Conservation (phyloP, 2,113 vertebrate species). For the Cebus imitator region DNA sequence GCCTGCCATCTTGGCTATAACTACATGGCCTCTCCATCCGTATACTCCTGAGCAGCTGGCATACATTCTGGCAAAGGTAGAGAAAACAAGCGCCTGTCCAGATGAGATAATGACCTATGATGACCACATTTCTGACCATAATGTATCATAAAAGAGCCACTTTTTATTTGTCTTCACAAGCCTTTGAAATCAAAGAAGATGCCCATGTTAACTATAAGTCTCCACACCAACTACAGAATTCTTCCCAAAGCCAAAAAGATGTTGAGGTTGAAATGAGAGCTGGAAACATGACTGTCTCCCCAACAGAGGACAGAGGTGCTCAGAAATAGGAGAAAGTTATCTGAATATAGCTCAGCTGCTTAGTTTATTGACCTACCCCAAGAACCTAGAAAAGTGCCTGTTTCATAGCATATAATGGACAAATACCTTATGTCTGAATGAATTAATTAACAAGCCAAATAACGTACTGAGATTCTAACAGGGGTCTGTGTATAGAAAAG, state of each 20-base stretch:
- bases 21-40: too few species aligned
- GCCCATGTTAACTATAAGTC: background rate
- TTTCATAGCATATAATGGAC: too few species aligned
- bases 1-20: background rate
- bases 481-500: background rate
- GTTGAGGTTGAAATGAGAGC: background rate
- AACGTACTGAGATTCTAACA: background rate
- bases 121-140: background rate
- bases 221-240: background rate
- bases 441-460: background rate
- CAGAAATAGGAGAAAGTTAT: background rate
- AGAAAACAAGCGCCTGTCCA: background rate
- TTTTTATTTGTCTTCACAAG: conserved; percentile 18
- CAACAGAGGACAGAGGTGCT: background rate
- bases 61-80: background rate
- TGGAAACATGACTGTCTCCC: background rate
- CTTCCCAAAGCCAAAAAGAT: background rate
- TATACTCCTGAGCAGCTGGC: background rate
- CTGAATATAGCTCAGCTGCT: background rate
- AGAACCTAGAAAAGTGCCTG: background rate
- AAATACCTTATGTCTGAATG: background rate
- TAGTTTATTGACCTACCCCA: background rate
- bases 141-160: background rate
- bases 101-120: background rate
- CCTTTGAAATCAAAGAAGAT: background rate